A percentile compares a stretch with the other conserved stretches of the same genome.
Evolutionary conservation across 2,113 vertebrate species (phyloP).

Genomic region (Nerophis lumbriciformis): DNA sequence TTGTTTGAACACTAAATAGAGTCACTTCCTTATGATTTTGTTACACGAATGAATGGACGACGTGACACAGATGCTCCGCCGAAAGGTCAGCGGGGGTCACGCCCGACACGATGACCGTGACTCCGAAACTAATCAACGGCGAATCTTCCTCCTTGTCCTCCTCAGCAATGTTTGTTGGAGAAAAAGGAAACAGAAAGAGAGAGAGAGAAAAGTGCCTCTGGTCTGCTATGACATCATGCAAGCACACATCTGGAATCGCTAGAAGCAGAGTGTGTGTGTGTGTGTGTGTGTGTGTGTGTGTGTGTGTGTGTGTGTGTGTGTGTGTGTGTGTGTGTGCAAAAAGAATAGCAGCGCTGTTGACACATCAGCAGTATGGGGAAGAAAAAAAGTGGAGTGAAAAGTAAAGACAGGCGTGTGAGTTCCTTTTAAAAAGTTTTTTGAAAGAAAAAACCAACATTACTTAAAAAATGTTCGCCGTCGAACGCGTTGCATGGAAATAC

Average conservation of each 20-base stretch:
- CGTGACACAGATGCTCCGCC: neutral
- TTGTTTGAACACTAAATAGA: neutral
- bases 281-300: too few species aligned
- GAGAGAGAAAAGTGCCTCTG: conserved; percentile 52
- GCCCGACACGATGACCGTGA: conserved; percentile 25
- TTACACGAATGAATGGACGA: neutral
- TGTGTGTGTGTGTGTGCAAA: conserved; percentile 7
- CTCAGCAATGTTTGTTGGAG: conserved; percentile 38
- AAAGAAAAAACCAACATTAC: too few species aligned
- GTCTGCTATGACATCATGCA: conserved; percentile 72
- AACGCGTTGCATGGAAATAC: neutral
- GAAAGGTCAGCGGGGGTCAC: neutral
- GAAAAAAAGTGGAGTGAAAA: conserved; percentile 10
- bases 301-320: conserved; percentile 16
- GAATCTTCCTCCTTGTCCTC: conserved; percentile 30
- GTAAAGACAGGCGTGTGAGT: conserved; percentile 1
- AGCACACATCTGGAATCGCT: conserved; percentile 70
- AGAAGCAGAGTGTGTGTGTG: conserved; percentile 13
- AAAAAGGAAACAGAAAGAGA: conserved; percentile 13
- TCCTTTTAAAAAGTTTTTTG: neutral
- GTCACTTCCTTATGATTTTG: neutral
- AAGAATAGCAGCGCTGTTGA: conserved; percentile 48
- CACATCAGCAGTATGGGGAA: conserved; percentile 59
- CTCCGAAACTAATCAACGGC: conserved; percentile 46
- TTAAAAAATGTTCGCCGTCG: too few species aligned